Evolutionary conservation across 1,140 invertebrate genomes (phyloP).

Genomic region (Papilio glaucus): DNA sequence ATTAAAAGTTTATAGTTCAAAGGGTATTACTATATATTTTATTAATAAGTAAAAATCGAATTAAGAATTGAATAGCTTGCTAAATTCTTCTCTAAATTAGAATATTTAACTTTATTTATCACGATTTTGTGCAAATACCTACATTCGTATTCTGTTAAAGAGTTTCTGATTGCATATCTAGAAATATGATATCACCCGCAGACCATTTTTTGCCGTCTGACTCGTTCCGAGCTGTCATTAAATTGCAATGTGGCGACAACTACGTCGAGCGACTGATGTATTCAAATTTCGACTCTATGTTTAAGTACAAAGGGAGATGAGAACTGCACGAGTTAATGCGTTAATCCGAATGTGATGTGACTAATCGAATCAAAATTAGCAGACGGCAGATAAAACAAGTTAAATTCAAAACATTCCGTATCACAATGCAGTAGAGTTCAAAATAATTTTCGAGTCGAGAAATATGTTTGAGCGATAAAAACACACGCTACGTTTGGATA

Average conservation of each 20-base stretch:
- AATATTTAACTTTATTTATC: background rate
- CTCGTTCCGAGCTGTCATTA: slow-evolving; percentile 46
- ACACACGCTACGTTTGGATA: slow-evolving; percentile 28
- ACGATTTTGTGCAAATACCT: background rate
- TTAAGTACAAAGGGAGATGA: background rate
- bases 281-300: slow-evolving; percentile 40
- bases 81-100: background rate
- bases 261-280: background rate
- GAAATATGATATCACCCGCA: slow-evolving; percentile 54
- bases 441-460: background rate
- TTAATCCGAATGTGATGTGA: slow-evolving; percentile 46
- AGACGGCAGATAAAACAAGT: slow-evolving; percentile 37
- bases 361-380: slow-evolving; percentile 54
- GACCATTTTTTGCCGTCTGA: slow-evolving; percentile 56
- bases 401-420: slow-evolving; percentile 10
- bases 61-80: too few relatives aligned
- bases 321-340: slow-evolving; percentile 17
- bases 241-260: slow-evolving; percentile 46
- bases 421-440: slow-evolving; percentile 10
- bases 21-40: too few relatives aligned
- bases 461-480: slow-evolving; percentile 28
- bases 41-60: too few relatives aligned
- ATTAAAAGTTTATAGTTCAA: background rate
- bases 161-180: slow-evolving; percentile 38
- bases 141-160: slow-evolving; percentile 24